Evolutionary conservation across 2,113 vertebrate species (phyloP).

Genomic region (Pterocles orientalis): DNA sequence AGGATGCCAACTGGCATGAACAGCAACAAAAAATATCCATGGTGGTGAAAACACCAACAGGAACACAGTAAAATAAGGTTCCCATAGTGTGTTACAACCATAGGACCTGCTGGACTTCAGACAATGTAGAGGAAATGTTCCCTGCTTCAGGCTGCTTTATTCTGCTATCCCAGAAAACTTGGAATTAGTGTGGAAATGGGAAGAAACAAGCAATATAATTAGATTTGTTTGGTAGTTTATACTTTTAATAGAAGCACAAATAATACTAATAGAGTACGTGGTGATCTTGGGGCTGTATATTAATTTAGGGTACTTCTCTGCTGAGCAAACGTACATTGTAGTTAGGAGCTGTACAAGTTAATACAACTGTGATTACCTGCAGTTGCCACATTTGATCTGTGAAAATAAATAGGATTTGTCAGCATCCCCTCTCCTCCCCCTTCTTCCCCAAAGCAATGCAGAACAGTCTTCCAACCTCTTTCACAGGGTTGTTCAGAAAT

Average conservation of each 20-base stretch:
- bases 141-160: not conserved
- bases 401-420: not conserved
- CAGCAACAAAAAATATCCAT: not conserved
- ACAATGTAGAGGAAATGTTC: accelerated
- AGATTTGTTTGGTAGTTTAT: not conserved
- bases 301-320: not conserved
- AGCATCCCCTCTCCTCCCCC: not conserved
- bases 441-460: not conserved
- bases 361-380: not conserved
- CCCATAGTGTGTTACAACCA: accelerated
- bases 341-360: not conserved
- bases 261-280: not conserved
- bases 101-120: not conserved
- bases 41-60: not conserved
- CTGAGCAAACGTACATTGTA: not conserved
- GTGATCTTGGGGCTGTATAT: not conserved
- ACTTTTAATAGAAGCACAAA: not conserved
- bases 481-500: not conserved
- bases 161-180: not conserved
- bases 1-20: not conserved
- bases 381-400: not conserved
- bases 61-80: not conserved
- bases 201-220: not conserved
- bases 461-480: not conserved
- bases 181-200: not conserved